Base-by-base conservation (phyloP, 2,113 vertebrate species). In the Nicator chloris region DNA sequence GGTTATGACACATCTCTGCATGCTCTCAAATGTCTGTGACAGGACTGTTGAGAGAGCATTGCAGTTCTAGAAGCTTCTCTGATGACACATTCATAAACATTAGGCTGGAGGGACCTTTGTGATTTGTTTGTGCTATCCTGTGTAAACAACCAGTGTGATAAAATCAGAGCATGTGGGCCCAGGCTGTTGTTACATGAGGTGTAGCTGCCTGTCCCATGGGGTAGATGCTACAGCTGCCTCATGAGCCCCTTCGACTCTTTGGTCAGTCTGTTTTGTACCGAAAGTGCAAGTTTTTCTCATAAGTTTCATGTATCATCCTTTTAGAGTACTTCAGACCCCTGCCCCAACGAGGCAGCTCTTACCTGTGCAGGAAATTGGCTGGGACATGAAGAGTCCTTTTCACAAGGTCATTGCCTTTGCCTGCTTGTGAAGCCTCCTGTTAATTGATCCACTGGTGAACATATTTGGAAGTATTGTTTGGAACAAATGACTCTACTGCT, bases 301-400 rank as follows among this genome's bases (percentile, higher is more conserved):
- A 40, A 69, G 30, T 39, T 79, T 31, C 15, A 39, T 64, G 30
- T 76, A 19, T 70, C 24, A 30, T 33, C 16, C 27, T 30, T 86
- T 71, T 28, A 59, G 15, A 50, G 17, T 27, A 11, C n/a, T 65
- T 64, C 40, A 51, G n/a, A 37, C 7, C 20, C 17, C 12, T 30
- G 66, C 63, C 28, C 10, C 15, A 11, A 19, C 0, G 0, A 61
- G 35, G 24, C 28, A 10, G 1, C 50, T 16, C 61, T 57, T 7
- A 23, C 1, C 68, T 26, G 4, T 16, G 44, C 27, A 30, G 51
- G n/a, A 47, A 8, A 69, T 2, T 15, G 60, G 24, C 63, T 54
- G 30, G 28, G 39, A 50, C 37, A 17, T 10, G 63, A 51, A 4
- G 7, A 16, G 31, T 6, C 54, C 22, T n/a, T 71, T 27, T 27